Evolutionary conservation across 2,113 vertebrate genomes (phyloP), one percentile per base, ranked within the genome.

Genomic region (Puma concolor): DNA sequence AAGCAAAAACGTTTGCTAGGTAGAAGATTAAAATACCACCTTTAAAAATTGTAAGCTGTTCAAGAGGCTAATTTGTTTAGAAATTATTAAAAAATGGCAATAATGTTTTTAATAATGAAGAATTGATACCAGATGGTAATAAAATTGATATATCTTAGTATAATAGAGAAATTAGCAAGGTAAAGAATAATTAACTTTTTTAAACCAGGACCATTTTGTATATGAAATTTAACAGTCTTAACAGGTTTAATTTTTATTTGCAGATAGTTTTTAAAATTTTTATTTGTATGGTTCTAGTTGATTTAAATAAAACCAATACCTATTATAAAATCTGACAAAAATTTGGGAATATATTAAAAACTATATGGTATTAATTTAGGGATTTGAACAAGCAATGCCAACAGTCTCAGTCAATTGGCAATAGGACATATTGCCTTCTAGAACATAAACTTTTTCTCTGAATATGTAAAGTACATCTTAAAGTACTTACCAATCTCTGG

Each of bases 161-260:
- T 57, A 66, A 36, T 52, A 69, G 76, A 90, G 8, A 17, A 90
- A 67, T 83, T 4, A 14, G 4, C 25, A 76, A 82, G 50, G 7
- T 57, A 36, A 86, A 48, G 54, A 87, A 74, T 2, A 19, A 38
- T 13, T 38, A 90, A 63, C 21, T 80, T 85, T 79, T 25, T 80
- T 89, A 66, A 93, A 31, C 5, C 31, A 44, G 33, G 52, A 60
- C 21, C 7, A 87, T 87, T 88, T 93, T 77, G 23, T 60, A 15
- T 89, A 38, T 74, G 33, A 96, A 86, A 48, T 86, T 92, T 69
- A 97, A 38, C 79, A 81, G 82, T 83, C 64, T 84, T 81, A 57
- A 80, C 9, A 67, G 57, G 3, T 5, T 96, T 94, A 71, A 77
- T 69, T 57, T 83, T 88, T 84, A 80, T 64, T 63, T 48, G 11